Percentiles rank a stretch among this genome's conserved stretches.
Conservation (phyloP, 2,113 vertebrate genomes). For the Aviceda subcristata region DNA sequence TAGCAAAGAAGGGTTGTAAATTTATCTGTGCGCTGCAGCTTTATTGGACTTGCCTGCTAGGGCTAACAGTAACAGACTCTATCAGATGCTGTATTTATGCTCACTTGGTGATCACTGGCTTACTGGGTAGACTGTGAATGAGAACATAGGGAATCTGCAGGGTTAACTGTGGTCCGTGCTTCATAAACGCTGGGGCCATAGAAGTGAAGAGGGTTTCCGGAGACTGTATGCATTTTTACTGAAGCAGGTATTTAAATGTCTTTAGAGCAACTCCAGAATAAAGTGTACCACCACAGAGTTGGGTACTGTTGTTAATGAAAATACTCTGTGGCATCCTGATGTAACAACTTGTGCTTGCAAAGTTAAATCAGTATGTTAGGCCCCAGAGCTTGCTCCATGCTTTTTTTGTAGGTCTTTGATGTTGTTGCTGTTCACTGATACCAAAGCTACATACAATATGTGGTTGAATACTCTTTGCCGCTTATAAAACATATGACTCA, state of each 20-base stretch:
- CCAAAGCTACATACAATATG: neutral
- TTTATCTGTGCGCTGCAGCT: neutral
- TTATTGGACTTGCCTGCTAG: neutral
- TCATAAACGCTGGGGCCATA: accelerated
- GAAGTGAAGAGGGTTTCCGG: neutral
- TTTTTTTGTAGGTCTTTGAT: neutral
- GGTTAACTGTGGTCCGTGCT: neutral
- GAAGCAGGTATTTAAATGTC: neutral
- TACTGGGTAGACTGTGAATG: neutral
- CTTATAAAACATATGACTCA: constrained; percentile 8
- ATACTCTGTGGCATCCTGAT: neutral
- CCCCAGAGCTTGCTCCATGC: neutral
- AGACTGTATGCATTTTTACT: neutral
- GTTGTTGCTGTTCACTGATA: constrained; percentile 2
- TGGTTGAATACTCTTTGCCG: constrained; percentile 4
- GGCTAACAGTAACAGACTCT: neutral
- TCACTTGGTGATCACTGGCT: neutral
- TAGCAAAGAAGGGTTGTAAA: neutral
- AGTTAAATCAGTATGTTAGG: neutral
- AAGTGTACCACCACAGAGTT: neutral
- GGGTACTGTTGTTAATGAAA: neutral
- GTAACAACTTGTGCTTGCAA: neutral
- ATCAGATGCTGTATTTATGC: neutral
- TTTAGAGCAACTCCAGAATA: constrained; percentile 3
- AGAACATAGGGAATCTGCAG: neutral